Evolutionary conservation across 2,888 invertebrate species (phyloP), one percentile per base, ranked within the genome.

Genomic region (Caenorhabditis uteleia): DNA sequence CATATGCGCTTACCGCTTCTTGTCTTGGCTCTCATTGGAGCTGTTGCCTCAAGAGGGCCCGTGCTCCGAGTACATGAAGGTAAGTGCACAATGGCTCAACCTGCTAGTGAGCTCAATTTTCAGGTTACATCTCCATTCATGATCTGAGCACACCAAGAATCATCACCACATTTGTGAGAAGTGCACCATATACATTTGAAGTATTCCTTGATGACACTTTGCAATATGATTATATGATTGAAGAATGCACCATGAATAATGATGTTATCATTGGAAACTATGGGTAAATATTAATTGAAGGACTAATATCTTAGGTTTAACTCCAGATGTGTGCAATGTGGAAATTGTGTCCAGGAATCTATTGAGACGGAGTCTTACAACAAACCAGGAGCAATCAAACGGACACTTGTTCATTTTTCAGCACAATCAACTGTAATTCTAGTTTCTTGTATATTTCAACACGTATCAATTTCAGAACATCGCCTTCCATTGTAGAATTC

Each of bases 151-250:
- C 18, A 14, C 42, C 26, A 14, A 10, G 20, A 3, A 29, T 34
- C 12, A 49, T 48, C 20, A 46, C 46, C 10, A 31, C 42, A 7
- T 70, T 62, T 36, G 12, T 10, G 8, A 34, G 65, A n/a, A 74
- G 72, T 27, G 34, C 60, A 26, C 53, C 55, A 12, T 78, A 78
- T 56, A 77, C 78, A 20, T 62, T 78, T 39, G 78, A 78, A 47
- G 62, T 78, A 8, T 75, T 57, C 31, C 56, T 78, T 43, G 70
- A 70, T 18, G 65, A 74, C 20, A 68, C 74, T 3, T 50, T 55
- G n/a, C 34, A 46, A 14, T 55, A 68, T 21, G 78, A 78, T 49
- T 78, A 78, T 55, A 51, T 75, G 43, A 70, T 78, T 31, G 67
- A 77, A 10, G 26, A 47, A 3, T 78, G 78, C 43, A 44, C 43